Evolutionary conservation across 1,140 invertebrate genomes (phyloP).

Genomic region (Anastatus disparis): DNA sequence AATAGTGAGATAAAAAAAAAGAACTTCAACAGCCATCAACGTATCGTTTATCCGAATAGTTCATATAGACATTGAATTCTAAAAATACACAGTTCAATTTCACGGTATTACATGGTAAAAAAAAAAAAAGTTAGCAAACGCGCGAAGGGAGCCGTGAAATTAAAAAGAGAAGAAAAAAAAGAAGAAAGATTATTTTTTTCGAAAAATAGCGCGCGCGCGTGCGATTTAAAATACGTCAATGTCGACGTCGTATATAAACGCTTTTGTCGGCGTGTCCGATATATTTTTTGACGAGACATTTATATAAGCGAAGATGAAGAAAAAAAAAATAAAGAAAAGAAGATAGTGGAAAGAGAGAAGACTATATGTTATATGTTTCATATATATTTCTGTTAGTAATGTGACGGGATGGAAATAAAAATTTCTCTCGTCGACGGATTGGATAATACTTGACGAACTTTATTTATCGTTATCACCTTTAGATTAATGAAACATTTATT

Average conservation of each 20-base stretch:
- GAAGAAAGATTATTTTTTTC: neutral
- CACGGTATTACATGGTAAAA: neutral
- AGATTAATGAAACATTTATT: neutral
- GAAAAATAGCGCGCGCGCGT: neutral
- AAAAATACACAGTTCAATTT: slow-evolving; percentile 24
- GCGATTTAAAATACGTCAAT: slow-evolving; percentile 20
- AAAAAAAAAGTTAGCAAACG: neutral
- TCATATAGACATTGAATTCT: neutral
- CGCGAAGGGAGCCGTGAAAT: slow-evolving; percentile 12
- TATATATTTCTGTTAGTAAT: too few species aligned
- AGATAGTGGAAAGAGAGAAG: too few species aligned
- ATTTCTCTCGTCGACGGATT: too few species aligned
- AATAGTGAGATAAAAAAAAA: slow-evolving; percentile 44
- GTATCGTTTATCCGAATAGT: too few species aligned
- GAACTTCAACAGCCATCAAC: slow-evolving; percentile 48
- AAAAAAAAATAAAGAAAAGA: too few species aligned
- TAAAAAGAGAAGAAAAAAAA: neutral
- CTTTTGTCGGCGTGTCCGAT: slow-evolving; percentile 16
- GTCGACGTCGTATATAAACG: neutral
- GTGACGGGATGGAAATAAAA: too few species aligned
- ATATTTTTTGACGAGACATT: slow-evolving; percentile 20
- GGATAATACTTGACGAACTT: too few species aligned
- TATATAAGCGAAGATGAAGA: slow-evolving; percentile 12
- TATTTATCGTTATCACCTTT: slow-evolving; percentile 5
- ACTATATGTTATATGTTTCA: too few species aligned